A percentile compares a stretch with the other conserved stretches of the same genome.
These are phyloP conservation scores for Crocidura indochinensis DNA, from an alignment of 2,797 vertebrate species.

Conservation along the genomic window DNA sequence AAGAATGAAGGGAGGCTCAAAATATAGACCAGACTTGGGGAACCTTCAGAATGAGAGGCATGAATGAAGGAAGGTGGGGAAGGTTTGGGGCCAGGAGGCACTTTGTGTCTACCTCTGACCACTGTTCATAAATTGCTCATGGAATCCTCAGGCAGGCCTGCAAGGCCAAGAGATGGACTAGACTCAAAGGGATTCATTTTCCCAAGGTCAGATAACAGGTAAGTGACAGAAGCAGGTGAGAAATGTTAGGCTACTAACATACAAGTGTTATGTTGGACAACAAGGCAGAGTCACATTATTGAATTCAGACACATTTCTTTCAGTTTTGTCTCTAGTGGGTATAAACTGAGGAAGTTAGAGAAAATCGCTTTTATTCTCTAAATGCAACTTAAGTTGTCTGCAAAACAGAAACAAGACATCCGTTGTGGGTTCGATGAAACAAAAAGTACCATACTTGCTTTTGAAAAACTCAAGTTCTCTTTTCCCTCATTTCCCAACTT, in stretches of 20 bases:
- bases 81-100: neutral
- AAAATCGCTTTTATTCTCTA: constrained; percentile 6
- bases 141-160: neutral
- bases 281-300: neutral
- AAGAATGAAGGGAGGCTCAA: constrained; percentile 51
- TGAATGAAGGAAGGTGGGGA: too few species aligned
- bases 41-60: neutral
- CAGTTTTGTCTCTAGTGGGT: constrained; percentile 23
- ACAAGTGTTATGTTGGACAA: neutral
- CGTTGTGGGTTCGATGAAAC: neutral
- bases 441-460: constrained; percentile 29
- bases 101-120: neutral
- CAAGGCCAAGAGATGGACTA: neutral
- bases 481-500: neutral
- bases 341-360: neutral
- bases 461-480: constrained; percentile 36
- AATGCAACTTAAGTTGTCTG: constrained; percentile 16
- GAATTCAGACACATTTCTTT: constrained; percentile 21
- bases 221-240: neutral
- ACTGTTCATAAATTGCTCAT: neutral
- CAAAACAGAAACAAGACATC: constrained; percentile 21
- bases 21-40: constrained; percentile 50
- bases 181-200: constrained; percentile 6
- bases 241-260: neutral
- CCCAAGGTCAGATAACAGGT: neutral